Evolutionary conservation across 2,113 vertebrate genomes (phyloP), one percentile per base, ranked within the genome.

Genomic region (Nothoprocta perdicaria): DNA sequence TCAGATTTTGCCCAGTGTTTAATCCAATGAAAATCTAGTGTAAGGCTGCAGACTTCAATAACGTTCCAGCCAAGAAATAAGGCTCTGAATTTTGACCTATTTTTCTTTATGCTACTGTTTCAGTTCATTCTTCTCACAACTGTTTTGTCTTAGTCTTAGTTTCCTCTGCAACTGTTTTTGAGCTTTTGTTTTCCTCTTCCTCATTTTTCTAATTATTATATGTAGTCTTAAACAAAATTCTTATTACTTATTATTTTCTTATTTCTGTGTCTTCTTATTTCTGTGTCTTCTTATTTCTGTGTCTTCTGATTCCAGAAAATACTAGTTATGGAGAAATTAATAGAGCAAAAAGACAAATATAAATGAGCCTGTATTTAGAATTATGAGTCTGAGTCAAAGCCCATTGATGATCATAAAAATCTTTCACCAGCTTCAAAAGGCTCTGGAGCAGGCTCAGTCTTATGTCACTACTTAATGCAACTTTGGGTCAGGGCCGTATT

Each of bases 401-500:
- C 26, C 16, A 22, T 55, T 80, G 63, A 92, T 78, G 50, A 92
- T 31, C 50, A 21, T 35, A 45, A 58, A 21, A 89, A 21, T 63
- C 63, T 90, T 94, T 71, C 41, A 73, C 5, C 35, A 57, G 15
- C 81, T 74, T 95, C 71, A 95, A 78, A 86, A 90, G 50, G 33
- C 43, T 50, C 10, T 55, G 62, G 48, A 90, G 33, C 40, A 63
- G 50, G 75, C 27, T 71, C 67, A 46, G 1, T 55, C 58, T 71
- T 88, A n/a, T 35, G 35, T 74, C 1, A 0, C 29, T 52, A 6
- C 46, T 85, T 67, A 66, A 48, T 26, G 72, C 45, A 89, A 6
- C 27, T 89, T 84, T 48, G 40, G n/a, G 23, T 67, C 80, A 63
- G 50, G 76, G 9, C 50, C 60, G 7, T 66, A 57, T 73, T 89